These are phyloP conservation scores for Telmatherina bonti DNA, from an alignment of 2,797 vertebrate species.

Conservation along the genomic window DNA sequence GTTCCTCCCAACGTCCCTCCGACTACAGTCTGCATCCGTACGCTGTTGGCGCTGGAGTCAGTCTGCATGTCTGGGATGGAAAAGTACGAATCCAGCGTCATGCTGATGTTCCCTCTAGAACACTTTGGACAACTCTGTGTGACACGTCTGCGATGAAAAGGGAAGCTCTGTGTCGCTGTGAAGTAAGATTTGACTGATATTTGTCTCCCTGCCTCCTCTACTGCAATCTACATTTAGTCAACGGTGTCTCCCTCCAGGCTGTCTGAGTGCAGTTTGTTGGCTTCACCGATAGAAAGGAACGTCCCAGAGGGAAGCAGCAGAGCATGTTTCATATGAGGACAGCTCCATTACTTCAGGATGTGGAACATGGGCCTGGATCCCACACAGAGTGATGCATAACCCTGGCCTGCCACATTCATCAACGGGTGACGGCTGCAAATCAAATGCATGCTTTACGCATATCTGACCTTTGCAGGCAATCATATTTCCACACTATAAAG, in stretches of 20 bases:
- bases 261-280: slow-evolving; percentile 8
- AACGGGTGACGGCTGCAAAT: slow-evolving; percentile 54
- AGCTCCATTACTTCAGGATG: slow-evolving; percentile 61
- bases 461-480: slow-evolving; percentile 55
- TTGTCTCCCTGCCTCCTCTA: slow-evolving; percentile 22
- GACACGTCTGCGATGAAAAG: slow-evolving; percentile 16
- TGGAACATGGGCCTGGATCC: slow-evolving; percentile 45
- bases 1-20: too few species aligned
- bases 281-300: slow-evolving; percentile 46
- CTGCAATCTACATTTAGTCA: slow-evolving; percentile 57
- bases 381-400: slow-evolving; percentile 55
- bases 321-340: slow-evolving; percentile 58
- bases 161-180: slow-evolving; percentile 11
- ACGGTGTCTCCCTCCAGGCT: slow-evolving; percentile 30
- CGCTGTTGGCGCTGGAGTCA: neutral
- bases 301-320: slow-evolving; percentile 19
- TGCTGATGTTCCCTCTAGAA: slow-evolving; percentile 39
- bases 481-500: slow-evolving; percentile 27
- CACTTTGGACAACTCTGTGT: slow-evolving; percentile 12
- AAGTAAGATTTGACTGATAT: slow-evolving; percentile 25
- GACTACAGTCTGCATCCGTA: neutral
- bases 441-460: slow-evolving; percentile 44
- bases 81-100: slow-evolving; percentile 5
- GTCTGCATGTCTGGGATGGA: neutral
- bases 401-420: slow-evolving; percentile 47